These are phyloP conservation scores for Polyommatus iphigenia DNA, from an alignment of 2,888 invertebrate genomes.

Conservation along the genomic window DNA sequence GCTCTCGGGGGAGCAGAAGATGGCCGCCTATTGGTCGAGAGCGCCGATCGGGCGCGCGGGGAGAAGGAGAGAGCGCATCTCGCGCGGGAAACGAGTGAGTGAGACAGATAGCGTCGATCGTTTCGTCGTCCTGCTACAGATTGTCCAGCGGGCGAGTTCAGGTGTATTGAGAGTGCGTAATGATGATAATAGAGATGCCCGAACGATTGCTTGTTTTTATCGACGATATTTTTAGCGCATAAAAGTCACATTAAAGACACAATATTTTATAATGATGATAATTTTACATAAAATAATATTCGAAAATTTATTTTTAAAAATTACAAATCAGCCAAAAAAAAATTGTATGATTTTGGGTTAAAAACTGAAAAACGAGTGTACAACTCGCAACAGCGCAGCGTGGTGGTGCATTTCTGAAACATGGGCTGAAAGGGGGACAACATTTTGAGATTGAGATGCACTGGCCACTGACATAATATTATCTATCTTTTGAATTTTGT, in stretches of 20 bases:
- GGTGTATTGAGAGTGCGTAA: conserved; percentile 71
- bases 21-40: conserved; percentile 77
- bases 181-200: conserved; percentile 77
- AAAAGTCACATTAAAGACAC: conserved; percentile 49
- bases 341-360: too few relatives aligned
- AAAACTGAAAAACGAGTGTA: too few relatives aligned
- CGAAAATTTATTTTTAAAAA: not conserved
- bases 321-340: not conserved
- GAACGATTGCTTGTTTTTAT: conserved; percentile 54
- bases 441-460: not conserved
- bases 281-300: not conserved
- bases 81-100: conserved; percentile 59
- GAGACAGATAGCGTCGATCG: conserved; percentile 67
- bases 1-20: conserved; percentile 80
- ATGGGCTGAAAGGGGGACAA: not conserved
- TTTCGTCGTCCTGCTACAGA: conserved; percentile 70
- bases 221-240: conserved; percentile 46
- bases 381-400: too few relatives aligned
- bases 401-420: too few relatives aligned
- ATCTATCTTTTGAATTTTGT: not conserved
- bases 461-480: not conserved
- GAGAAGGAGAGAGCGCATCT: conserved; percentile 74
- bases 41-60: conserved; percentile 63
- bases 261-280: not conserved
- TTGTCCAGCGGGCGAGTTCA: conserved; percentile 67